Evolutionary conservation across 2,797 vertebrate genomes (phyloP), one percentile per base, ranked within the genome.

Genomic region (Schizothorax lantsangensis): DNA sequence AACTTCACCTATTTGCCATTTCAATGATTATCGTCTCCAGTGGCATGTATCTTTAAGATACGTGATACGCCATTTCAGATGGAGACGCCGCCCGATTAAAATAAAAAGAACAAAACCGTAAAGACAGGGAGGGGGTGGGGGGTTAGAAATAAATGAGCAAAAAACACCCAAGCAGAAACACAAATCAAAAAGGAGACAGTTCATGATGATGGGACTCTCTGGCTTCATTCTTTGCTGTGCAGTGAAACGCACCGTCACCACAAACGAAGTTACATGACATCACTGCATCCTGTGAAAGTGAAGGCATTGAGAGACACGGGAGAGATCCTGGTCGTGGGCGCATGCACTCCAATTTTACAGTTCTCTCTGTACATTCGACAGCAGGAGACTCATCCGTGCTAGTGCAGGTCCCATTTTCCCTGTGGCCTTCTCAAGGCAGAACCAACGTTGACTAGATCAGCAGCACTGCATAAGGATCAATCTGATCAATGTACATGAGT

Each of bases 1-100:
- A 83, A 71, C 47, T 69, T 30, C 80, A 52, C 26, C 47, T 36
- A 72, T 83, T 43, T 57, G 36, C 71, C 81, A 62, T 91, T 91
- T 89, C 90, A 90, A 93, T 94, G 91, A 95, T 96, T 96, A 96
- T 95, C 95, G 95, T 96, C 95, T 95, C 95, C 93, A 4, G 81
- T 92, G 90, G 92, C 81, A 75, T 15, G 91, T 84, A 94, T 94
- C 95, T 96, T 93, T 95, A 88, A 96, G 95, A 86, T 81, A 86
- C 84, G 14, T 36, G 23, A 43, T 10, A 2, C 40, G 68, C 84
- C 95, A 95, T 95, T 93, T 95, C 88, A 95, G 95, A 92, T 30
- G 84, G 68, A 86, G 84, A 86, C 84, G 93, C 93, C 92, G 94
- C 90, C 91, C 90, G 92, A 92, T 71, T 40, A 75, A 64, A 52